Percentiles rank a stretch among this genome's conserved stretches.
Conservation (phyloP, 2,888 invertebrate species). For the Monoplex corrugatus region DNA sequence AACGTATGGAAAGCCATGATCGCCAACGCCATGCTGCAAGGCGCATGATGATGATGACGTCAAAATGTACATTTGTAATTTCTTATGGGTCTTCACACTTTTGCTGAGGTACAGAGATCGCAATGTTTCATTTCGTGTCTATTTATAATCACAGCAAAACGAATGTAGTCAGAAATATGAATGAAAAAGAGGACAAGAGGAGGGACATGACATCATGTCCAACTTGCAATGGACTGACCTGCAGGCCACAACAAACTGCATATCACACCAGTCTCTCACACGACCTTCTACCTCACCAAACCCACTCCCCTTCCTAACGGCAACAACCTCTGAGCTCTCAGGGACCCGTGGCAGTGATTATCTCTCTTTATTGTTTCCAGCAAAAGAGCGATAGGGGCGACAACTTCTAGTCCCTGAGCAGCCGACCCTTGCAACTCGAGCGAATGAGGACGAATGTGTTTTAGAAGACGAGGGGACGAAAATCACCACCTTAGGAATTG, state of each 20-base stretch:
- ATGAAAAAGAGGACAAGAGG: neutral
- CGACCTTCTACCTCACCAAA: neutral
- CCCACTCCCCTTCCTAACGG: constrained; percentile 22
- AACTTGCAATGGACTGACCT: neutral
- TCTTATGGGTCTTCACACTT: too few species aligned
- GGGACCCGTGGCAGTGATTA: constrained; percentile 44
- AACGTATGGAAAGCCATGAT: too few species aligned
- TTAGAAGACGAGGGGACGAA: constrained; percentile 44
- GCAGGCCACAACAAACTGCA: neutral
- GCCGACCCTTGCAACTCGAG: constrained; percentile 16
- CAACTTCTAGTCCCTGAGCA: constrained; percentile 39
- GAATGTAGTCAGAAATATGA: neutral
- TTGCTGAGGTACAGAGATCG: too few species aligned
- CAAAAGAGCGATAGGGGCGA: constrained; percentile 50
- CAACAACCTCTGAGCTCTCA: constrained; percentile 20
- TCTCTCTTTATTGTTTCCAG: constrained; percentile 40
- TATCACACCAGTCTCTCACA: neutral
- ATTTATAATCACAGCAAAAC: neutral
- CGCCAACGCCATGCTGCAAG: too few species aligned
- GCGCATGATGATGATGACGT: too few species aligned
- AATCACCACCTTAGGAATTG: constrained; percentile 51
- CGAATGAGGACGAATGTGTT: constrained; percentile 47
- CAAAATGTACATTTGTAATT: too few species aligned
- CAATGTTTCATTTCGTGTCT: neutral
- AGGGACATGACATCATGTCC: neutral